Conservation (phyloP, 2,113 vertebrate species). For the Odocoileus virginianus region DNA sequence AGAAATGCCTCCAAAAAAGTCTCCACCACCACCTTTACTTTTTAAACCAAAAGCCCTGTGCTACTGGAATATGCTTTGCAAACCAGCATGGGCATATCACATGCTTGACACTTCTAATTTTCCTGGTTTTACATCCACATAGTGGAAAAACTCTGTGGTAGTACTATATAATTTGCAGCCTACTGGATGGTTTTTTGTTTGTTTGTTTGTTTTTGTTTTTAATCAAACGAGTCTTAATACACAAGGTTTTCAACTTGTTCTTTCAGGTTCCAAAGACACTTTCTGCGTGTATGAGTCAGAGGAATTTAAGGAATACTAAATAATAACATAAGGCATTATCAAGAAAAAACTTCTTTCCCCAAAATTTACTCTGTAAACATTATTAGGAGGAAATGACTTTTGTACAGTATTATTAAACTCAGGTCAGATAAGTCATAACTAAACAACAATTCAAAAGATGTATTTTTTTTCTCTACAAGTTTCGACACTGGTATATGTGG, state of each 20-base stretch:
- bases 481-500: slow-evolving; percentile 25
- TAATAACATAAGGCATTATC: background rate
- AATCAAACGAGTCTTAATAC: slow-evolving; percentile 59
- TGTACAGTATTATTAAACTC: background rate
- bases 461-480: background rate
- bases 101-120: slow-evolving; percentile 74
- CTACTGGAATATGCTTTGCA: slow-evolving; percentile 69
- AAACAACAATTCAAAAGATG: background rate
- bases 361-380: background rate
- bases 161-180: slow-evolving; percentile 60
- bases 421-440: slow-evolving; percentile 5
- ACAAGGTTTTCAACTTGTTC: slow-evolving; percentile 54
- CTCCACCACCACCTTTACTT: slow-evolving; percentile 63
- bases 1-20: slow-evolving; percentile 70
- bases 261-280: slow-evolving; percentile 22
- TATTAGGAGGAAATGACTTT: slow-evolving; percentile 16
- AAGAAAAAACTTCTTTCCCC: background rate
- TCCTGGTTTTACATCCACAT: slow-evolving; percentile 61
- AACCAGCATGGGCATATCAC: slow-evolving; percentile 66
- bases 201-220: background rate
- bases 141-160: slow-evolving; percentile 28
- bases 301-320: slow-evolving; percentile 49
- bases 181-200: background rate
- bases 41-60: slow-evolving; percentile 70
- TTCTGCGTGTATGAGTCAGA: background rate